Evolutionary conservation across 2,888 invertebrate species (phyloP).

Genomic region (Rhimphoctona megacephalus): DNA sequence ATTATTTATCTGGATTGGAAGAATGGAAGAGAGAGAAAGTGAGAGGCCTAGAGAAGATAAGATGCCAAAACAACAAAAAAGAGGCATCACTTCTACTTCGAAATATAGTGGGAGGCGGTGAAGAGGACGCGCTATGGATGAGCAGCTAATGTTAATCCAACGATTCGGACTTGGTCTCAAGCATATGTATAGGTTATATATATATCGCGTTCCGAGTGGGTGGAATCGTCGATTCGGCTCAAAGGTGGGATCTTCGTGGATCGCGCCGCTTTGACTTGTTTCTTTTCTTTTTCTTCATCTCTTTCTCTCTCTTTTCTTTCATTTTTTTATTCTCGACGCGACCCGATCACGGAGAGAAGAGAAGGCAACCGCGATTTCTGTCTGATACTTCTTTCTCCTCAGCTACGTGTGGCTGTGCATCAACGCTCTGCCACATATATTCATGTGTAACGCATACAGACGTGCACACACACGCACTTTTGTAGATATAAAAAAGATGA

Average conservation of each 20-base stretch:
- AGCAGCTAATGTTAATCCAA: constrained; percentile 77
- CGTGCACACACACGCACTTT: neutral
- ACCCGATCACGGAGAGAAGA: constrained; percentile 60
- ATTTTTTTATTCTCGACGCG: constrained; percentile 42
- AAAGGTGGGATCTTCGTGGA: constrained; percentile 80
- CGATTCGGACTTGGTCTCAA: constrained; percentile 59
- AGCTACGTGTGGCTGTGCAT: constrained; percentile 60
- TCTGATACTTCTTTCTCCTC: constrained; percentile 47
- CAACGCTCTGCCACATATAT: constrained; percentile 49
- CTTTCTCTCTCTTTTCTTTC: constrained; percentile 20
- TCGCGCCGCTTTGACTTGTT: constrained; percentile 57
- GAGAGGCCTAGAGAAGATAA: constrained; percentile 28
- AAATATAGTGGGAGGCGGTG: constrained; percentile 37
- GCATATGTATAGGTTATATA: constrained; percentile 60
- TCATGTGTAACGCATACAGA: neutral
- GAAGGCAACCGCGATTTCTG: constrained; percentile 56
- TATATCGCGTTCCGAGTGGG: constrained; percentile 76
- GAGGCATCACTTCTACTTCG: constrained; percentile 52
- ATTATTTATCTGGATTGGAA: constrained; percentile 70
- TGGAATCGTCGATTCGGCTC: constrained; percentile 80
- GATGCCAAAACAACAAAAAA: constrained; percentile 35
- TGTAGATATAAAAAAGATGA: constrained; percentile 57
- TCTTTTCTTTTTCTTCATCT: constrained; percentile 12
- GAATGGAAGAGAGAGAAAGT: constrained; percentile 42
- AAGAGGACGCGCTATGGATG: constrained; percentile 48